These are phyloP conservation scores for Bombylius discolor DNA, from an alignment of 2,888 invertebrate genomes.

Conservation along the genomic window DNA sequence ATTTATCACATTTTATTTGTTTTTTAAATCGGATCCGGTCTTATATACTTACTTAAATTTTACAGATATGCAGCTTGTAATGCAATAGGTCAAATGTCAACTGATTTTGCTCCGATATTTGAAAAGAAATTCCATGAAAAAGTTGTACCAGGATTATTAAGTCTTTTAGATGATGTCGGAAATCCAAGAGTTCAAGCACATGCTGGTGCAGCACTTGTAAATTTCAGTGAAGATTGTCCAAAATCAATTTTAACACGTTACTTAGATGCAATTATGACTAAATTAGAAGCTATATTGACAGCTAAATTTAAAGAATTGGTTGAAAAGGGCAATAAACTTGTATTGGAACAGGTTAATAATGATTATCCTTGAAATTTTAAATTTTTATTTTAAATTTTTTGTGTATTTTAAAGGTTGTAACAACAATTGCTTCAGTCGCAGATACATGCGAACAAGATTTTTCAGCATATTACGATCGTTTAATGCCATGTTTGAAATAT, in stretches of 20 bases:
- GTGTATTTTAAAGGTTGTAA: slow-evolving; percentile 53
- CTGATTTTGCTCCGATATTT: slow-evolving; percentile 92
- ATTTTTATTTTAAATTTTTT: neutral
- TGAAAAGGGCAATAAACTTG: slow-evolving; percentile 88
- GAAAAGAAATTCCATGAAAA: slow-evolving; percentile 96
- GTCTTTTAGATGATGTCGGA: slow-evolving; percentile 76
- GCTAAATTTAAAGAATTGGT: slow-evolving; percentile 90
- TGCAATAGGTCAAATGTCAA: slow-evolving; percentile 96
- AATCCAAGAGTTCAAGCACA: slow-evolving; percentile 83
- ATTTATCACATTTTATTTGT: too few species aligned
- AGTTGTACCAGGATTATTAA: slow-evolving; percentile 82
- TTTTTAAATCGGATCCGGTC: too few species aligned
- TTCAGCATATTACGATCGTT: slow-evolving; percentile 80
- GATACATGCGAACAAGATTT: slow-evolving; percentile 97
- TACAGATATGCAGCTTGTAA: slow-evolving; percentile 90
- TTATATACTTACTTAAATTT: neutral
- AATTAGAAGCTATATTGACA: slow-evolving; percentile 77
- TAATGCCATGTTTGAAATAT: slow-evolving; percentile 90
- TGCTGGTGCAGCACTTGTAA: slow-evolving; percentile 90
- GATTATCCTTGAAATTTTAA: neutral
- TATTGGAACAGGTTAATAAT: slow-evolving; percentile 66
- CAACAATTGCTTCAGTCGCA: slow-evolving; percentile 95
- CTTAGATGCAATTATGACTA: slow-evolving; percentile 79
- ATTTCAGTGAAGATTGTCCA: slow-evolving; percentile 98
- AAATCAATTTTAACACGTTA: slow-evolving; percentile 85